A percentile compares a stretch with the other conserved stretches of the same genome.
Evolutionary conservation across 1,140 invertebrate species (phyloP).

Genomic region (Euglossa dilemma): DNA sequence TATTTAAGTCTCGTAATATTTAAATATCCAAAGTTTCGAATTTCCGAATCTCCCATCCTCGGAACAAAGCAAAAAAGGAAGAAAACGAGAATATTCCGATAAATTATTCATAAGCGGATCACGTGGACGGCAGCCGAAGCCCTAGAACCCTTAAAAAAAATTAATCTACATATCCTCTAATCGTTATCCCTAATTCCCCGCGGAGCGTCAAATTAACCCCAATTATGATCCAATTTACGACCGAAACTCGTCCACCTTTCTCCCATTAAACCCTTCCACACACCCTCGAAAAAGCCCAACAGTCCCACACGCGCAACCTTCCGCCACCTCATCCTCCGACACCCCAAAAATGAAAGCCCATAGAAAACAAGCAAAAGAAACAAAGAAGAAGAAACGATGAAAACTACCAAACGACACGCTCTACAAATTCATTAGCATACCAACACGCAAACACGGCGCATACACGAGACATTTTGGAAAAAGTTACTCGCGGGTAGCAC

Average conservation of each 20-base stretch:
- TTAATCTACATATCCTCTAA: not conserved
- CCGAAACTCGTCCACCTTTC: not conserved
- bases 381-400: not conserved
- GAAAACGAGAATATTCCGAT: no score
- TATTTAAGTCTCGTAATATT: no score
- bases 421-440: not conserved
- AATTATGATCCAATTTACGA: not conserved
- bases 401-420: not conserved
- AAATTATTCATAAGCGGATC: no score
- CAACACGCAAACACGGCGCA: not conserved
- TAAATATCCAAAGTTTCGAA: no score
- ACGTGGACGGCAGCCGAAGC: no score
- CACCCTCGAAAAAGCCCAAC: no score
- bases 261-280: not conserved
- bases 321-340: not conserved
- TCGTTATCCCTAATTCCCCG: not conserved
- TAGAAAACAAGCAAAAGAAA: no score
- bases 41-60: no score
- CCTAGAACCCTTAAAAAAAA: not conserved
- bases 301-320: no score
- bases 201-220: not conserved
- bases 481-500: not conserved
- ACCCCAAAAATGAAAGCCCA: no score
- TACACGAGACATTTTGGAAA: not conserved
- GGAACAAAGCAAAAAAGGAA: no score